Conservation (phyloP, 2,113 vertebrate genomes). For the Nibea coibor region DNA sequence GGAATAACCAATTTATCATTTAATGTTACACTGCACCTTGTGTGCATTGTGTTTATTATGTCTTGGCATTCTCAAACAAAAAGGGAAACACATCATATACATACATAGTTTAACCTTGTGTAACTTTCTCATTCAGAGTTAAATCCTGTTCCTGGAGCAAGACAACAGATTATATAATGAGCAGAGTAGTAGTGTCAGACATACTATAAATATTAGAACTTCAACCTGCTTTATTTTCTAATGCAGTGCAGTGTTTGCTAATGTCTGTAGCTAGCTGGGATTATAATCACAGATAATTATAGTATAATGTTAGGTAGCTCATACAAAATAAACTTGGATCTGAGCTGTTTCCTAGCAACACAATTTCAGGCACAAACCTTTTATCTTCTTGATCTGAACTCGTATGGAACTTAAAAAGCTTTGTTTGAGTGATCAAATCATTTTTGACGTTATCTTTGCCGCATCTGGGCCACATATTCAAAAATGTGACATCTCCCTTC, state of each 20-base stretch:
- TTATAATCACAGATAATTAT: background rate
- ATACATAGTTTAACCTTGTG: background rate
- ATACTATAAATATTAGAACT: background rate
- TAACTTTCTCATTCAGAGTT: background rate
- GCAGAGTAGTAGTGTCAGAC: background rate
- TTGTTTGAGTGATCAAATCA: background rate
- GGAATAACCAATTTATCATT: too few species aligned
- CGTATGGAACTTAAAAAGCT: background rate
- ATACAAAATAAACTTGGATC: background rate
- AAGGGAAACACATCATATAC: background rate
- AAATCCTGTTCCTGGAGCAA: background rate
- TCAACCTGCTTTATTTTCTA: background rate
- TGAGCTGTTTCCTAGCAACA: conserved; percentile 13
- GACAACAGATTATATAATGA: background rate
- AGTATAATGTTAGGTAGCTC: background rate
- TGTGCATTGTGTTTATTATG: background rate
- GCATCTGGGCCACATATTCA: background rate
- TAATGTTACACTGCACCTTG: background rate
- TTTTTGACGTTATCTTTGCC: too few species aligned
- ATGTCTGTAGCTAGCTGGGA: background rate
- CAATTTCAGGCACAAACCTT: background rate
- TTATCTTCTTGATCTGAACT: background rate
- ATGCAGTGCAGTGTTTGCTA: background rate
- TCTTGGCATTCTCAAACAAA: background rate
- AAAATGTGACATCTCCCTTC: background rate